These are phyloP conservation scores for Luehdorfia chinensis DNA, from an alignment of 1,140 invertebrate species.

Conservation along the genomic window DNA sequence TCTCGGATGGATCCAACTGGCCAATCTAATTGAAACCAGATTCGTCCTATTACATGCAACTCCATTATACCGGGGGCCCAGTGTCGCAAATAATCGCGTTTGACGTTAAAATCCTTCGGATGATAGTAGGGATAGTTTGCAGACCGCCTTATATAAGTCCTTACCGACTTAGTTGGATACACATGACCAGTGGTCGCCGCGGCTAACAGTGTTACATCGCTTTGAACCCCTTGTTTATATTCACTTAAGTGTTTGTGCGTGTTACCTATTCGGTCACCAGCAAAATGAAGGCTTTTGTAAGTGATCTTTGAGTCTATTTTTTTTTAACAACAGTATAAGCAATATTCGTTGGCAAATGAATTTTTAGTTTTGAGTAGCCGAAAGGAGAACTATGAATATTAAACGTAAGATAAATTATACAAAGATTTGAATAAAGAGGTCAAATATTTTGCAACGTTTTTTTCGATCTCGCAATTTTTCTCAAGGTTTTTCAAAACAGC, in stretches of 20 bases:
- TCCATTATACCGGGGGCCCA: constrained; percentile 14
- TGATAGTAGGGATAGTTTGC: constrained; percentile 39
- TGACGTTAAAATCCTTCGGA: constrained; percentile 25
- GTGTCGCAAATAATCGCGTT: constrained; percentile 32
- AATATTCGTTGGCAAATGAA: no score
- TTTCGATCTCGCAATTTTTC: no score
- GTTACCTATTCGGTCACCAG: constrained; percentile 16
- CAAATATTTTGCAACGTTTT: no score
- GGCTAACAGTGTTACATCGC: constrained; percentile 16
- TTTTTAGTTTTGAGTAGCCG: no score
- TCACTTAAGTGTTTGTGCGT: constrained; percentile 21
- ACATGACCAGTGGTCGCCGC: constrained; percentile 27
- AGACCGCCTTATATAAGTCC: constrained; percentile 42
- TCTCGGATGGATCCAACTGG: no score
- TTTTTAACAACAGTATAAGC: no score
- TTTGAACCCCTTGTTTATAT: background rate
- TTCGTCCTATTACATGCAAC: constrained; percentile 4
- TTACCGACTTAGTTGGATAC: constrained; percentile 18
- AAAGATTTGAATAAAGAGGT: no score
- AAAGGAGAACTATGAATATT: no score
- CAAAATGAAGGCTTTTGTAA: constrained; percentile 56
- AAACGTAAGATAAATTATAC: no score
- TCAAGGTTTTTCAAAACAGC: no score
- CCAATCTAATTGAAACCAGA: background rate
- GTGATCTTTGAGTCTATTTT: constrained; percentile 23